Evolutionary conservation across 2,888 invertebrate genomes (phyloP).

Genomic region (Oligia latruncula): DNA sequence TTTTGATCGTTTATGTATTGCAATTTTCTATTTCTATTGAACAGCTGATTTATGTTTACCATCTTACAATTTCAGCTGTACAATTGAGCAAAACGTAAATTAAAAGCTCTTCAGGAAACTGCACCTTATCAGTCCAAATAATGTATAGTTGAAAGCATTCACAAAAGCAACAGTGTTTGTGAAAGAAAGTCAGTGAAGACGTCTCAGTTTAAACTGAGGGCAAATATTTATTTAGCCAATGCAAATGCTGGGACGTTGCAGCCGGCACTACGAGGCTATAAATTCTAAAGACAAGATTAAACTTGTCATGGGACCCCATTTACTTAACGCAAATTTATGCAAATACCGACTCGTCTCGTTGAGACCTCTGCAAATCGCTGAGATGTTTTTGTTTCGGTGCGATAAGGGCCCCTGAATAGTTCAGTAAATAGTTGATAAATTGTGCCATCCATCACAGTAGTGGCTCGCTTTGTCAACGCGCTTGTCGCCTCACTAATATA

Average conservation of each 20-base stretch:
- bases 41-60: background rate
- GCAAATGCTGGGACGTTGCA: constrained; percentile 81
- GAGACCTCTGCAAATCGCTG: constrained; percentile 75
- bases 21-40: background rate
- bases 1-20: background rate
- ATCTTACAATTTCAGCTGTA: background rate
- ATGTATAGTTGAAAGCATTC: constrained; percentile 42
- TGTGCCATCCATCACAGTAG: constrained; percentile 67
- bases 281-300: constrained; percentile 89
- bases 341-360: constrained; percentile 85
- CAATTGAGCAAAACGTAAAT: background rate
- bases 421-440: constrained; percentile 69
- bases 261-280: constrained; percentile 84
- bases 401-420: constrained; percentile 70
- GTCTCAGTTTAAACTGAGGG: constrained; percentile 76
- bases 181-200: constrained; percentile 67
- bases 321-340: constrained; percentile 90
- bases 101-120: background rate
- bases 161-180: constrained; percentile 61
- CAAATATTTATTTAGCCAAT: constrained; percentile 86
- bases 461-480: constrained; percentile 60
- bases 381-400: constrained; percentile 82
- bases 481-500: constrained; percentile 49
- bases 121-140: constrained; percentile 12
- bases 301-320: constrained; percentile 89